Evolutionary conservation across 1,140 invertebrate species (phyloP).

Genomic region (Pseudobourletiella spinata): DNA sequence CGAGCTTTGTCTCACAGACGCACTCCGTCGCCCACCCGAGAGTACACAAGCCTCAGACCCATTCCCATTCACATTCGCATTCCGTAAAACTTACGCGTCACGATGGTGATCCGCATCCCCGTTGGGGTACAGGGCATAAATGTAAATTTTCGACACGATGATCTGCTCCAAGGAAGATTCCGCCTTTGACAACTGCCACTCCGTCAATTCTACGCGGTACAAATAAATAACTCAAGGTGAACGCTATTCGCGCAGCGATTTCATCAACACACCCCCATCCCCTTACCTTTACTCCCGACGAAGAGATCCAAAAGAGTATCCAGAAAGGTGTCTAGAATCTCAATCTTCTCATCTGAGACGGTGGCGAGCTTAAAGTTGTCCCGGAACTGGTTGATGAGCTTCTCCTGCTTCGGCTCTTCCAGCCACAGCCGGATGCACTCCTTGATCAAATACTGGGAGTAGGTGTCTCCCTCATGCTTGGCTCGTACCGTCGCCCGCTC

Average conservation of each 20-base stretch:
- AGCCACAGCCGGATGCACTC: slow-evolving; percentile 71
- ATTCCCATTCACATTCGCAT: too few species aligned
- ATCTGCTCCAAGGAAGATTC: slow-evolving; percentile 66
- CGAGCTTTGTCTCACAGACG: too few species aligned
- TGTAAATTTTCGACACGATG: slow-evolving; percentile 81
- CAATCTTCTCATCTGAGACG: slow-evolving; percentile 72
- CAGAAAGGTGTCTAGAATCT: slow-evolving; percentile 47
- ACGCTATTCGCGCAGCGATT: too few species aligned
- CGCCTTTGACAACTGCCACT: slow-evolving; percentile 41
- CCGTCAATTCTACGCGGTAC: slow-evolving; percentile 10
- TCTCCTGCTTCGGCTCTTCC: slow-evolving; percentile 43
- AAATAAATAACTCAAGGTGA: too few species aligned
- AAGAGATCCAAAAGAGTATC: slow-evolving; percentile 21
- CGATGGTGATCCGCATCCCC: slow-evolving; percentile 87
- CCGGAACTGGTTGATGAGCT: slow-evolving; percentile 51
- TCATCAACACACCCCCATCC: too few species aligned
- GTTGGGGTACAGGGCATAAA: slow-evolving; percentile 90
- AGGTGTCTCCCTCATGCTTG: slow-evolving; percentile 46
- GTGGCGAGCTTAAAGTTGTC: slow-evolving; percentile 64
- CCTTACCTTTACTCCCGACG: slow-evolving; percentile 22
- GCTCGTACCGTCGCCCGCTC: slow-evolving; percentile 46
- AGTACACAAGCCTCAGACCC: too few species aligned
- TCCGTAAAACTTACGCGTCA: slow-evolving; percentile 77
- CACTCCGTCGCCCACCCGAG: too few species aligned
- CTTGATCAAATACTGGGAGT: slow-evolving; percentile 65